Base-by-base conservation (phyloP, 2,888 invertebrate species). In the Apamea monoglypha region DNA sequence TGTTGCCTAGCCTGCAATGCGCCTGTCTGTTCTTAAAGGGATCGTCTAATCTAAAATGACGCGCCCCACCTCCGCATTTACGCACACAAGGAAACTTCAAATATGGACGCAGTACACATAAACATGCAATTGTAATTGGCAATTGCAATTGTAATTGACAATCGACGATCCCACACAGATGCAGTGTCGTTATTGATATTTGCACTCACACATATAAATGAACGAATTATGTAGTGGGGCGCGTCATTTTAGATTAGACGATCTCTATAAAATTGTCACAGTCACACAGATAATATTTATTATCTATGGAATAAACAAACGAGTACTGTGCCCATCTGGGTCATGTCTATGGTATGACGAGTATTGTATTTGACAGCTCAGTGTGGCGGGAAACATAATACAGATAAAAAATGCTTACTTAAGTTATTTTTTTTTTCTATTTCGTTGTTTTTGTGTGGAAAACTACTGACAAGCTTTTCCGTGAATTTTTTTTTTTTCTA, bases 351-450 rank as follows among this genome's bases (percentile, higher is more conserved):
- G 64, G 71, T 74, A 36, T 71, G 75, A 87, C 68, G 66, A 53
- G 32, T 64, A 87, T 77, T 76, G 74, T 71, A 84, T 71, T 71
- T 82, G 84, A 87, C 87, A 87, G 76, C 68, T 74, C 70, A 64
- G 53, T 76, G 79, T 68, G 69, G 81, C 64, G 78, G 44, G 53
- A 78, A 83, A 69, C 78, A 78, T 32, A 44, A 68, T 74, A 68
- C 70, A 53, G 78, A 78, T 67, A 83, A 76, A 66, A 78, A 47
- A 79, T 44, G 29, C 56, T 21, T 66, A 16, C 7, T 16, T n/a
- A 16, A 8, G 8, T 32, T 61, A 32, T 21, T 36, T 36, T 74
- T 61, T 50, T 61, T 61, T 53, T n/a, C 4, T 61, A 53, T 67
- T 40, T 53, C 73, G 36, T 47, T 64, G 44, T 21, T 83, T 10